Evolutionary conservation across 2,888 invertebrate genomes (phyloP), one percentile per base, ranked within the genome.

Genomic region (Teleogryllus oceanicus): DNA sequence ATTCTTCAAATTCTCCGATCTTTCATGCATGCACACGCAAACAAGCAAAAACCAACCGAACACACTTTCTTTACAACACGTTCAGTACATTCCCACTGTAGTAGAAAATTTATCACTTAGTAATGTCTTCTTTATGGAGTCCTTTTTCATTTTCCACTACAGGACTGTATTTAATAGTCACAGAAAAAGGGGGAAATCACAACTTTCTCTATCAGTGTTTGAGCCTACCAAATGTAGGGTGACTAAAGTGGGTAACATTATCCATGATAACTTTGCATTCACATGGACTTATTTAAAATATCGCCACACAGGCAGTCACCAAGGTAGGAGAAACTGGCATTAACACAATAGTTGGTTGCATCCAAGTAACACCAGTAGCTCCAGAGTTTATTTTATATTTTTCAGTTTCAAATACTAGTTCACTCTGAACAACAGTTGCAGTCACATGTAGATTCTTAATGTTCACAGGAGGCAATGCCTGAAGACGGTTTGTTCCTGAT

Each of bases 261-360:
- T 62, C 62, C 62, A 62, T 62, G 62, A 62, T 62, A 11, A 18
- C n/a, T 62, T n/a, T 62, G 62, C 62, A 62, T 62, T 62, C 62
- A 62, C 62, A 18, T 62, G 62, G 62, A n/a, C 62, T 62, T 78
- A 37, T 78, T 78, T 80, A 80, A 77, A 80, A 80, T 79, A 79
- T 79, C 74, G 80, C 80, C 20, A 80, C 13, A 16, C 77, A 74
- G 50, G 79, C 80, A 21, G 80, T 79, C 77, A 80, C 77, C 74
- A 78, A 78, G 51, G 76, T 78, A 12, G 78, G 80, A 24, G 80
- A 78, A 50, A 75, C 50, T 16, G 78, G 80, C 16, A 78, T 78
- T 12, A 80, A n/a, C 62, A 78, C 76, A 18, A 80, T 49, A 37
- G 37, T 37, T 20, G 80, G 80, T 49, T 24, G 80, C 76, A 80